These are phyloP conservation scores for Patella vulgata DNA, from an alignment of 1,140 invertebrate species.

Conservation along the genomic window DNA sequence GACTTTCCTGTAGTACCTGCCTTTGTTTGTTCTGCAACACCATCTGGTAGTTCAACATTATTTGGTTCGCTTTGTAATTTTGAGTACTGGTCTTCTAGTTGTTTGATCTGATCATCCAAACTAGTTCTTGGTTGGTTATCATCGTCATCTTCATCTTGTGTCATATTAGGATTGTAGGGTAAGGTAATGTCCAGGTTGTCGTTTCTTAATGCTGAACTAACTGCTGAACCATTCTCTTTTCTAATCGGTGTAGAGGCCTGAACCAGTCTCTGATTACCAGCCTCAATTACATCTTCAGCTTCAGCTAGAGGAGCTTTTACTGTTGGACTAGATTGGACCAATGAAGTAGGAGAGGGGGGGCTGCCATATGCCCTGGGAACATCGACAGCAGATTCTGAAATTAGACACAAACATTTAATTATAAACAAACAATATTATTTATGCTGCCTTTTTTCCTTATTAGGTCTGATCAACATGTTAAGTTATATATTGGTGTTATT, in stretches of 20 bases:
- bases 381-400: slow-evolving; percentile 52
- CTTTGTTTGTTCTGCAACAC: slow-evolving; percentile 5
- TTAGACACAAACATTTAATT: too few species aligned
- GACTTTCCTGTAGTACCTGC: slow-evolving; percentile 2
- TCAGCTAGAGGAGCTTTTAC: slow-evolving; percentile 24
- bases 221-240: slow-evolving; percentile 4
- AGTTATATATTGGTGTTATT: too few species aligned
- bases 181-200: slow-evolving; percentile 26
- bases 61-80: slow-evolving; percentile 36
- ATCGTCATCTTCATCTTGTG: slow-evolving; percentile 39
- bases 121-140: slow-evolving; percentile 30
- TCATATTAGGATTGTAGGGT: slow-evolving; percentile 51
- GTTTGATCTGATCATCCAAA: slow-evolving; percentile 55
- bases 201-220: not conserved
- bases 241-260: slow-evolving; percentile 29
- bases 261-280: slow-evolving; percentile 28
- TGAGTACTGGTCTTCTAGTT: slow-evolving; percentile 47
- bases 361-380: slow-evolving; percentile 16
- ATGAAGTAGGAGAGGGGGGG: slow-evolving; percentile 1
- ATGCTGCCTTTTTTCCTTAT: too few species aligned
- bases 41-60: slow-evolving; percentile 21
- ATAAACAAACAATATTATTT: not conserved
- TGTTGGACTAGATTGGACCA: slow-evolving; percentile 20
- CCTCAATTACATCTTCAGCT: slow-evolving; percentile 9
- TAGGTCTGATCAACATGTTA: too few species aligned